Conservation (phyloP, 1,140 invertebrate genomes). For the Zeugodacus cucurbitae region DNA sequence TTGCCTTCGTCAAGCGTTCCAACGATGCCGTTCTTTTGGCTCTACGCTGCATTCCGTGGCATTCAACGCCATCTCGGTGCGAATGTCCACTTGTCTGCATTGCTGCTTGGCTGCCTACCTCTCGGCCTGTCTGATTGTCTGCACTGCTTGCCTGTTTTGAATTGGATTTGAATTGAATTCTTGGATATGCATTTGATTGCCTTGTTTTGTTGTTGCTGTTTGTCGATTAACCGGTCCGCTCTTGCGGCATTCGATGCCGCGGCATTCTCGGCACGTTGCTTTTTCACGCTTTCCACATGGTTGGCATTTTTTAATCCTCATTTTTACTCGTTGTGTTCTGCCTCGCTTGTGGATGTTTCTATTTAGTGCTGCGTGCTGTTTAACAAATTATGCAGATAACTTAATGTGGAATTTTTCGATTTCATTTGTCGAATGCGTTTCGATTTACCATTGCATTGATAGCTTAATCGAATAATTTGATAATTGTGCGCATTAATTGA, state of each 20-base stretch:
- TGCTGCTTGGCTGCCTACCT: not conserved
- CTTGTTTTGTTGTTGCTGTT: slow-evolving; percentile 16
- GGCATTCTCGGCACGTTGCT: slow-evolving; percentile 13
- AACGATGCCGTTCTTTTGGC: not conserved
- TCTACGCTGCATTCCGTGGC: not conserved
- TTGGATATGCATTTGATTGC: slow-evolving; percentile 22
- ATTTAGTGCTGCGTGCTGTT: not conserved
- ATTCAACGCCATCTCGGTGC: not conserved
- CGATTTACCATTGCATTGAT: not conserved
- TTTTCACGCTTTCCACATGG: slow-evolving; percentile 35
- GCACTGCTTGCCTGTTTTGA: slow-evolving; percentile 1
- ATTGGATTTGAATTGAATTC: slow-evolving; percentile 34
- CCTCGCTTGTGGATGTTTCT: not conserved
- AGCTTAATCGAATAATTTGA: slow-evolving; percentile 26
- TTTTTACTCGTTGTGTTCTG: not conserved
- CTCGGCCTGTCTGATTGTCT: not conserved
- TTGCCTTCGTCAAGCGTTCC: not conserved
- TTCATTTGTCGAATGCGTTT: not conserved
- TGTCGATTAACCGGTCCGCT: slow-evolving; percentile 8
- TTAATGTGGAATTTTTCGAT: slow-evolving; percentile 32
- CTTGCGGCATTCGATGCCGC: not conserved
- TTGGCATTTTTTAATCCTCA: not conserved
- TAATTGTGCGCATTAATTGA: slow-evolving; percentile 6
- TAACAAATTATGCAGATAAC: slow-evolving; percentile 36
- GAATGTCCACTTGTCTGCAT: not conserved